Evolutionary conservation across 2,113 vertebrate genomes (phyloP), one percentile per base, ranked within the genome.

Genomic region (Girardinichthys multiradiatus): DNA sequence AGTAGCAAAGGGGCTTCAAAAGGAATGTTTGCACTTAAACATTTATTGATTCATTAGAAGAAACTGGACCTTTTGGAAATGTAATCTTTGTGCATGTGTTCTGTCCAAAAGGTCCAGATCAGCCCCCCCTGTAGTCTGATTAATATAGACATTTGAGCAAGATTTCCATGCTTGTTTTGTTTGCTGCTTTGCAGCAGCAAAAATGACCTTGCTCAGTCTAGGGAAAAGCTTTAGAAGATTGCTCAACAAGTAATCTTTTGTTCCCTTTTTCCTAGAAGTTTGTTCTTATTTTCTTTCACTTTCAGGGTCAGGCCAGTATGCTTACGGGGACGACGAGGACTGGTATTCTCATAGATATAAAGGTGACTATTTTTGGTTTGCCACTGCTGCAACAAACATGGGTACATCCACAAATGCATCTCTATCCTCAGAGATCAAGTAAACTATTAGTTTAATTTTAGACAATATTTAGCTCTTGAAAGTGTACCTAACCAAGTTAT

Each of bases 281-380:
- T 90, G 93, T 85, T 90, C 93, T 90, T 94, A 93, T 93, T 90
- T 92, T 95, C 94, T 91, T 93, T 86, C 94, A 87, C 85, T 95
- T 82, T 67, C 95, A 99, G 97, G 98, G 87, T 99, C 98, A 72
- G 98, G 97, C 94, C 95, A 96, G 65, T 96, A 95, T 80, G 76
- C 94, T 57, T 91, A 97, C 84, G 95, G 96, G 95, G 97, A 98
- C 14, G 96, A 98, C 5, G 97, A 97, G 94, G 96, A 97, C 92
- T 93, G 90, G 85, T 95, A 96, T 93, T 93, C 95, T 87, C 94
- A 79, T 94, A 96, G 94, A 95, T 94, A 95, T 84, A 95, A 94
- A 99, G 97, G 98, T 99, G 94, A 98, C 31, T 5, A 14, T 59
- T n/a, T 61, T 51, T 15, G 33, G 51, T 68, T 71, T 70, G 39